phyloP scores from a whole-genome alignment of 2,888 invertebrate genomes.

The Pachycephus smyrnensis region DNA sequence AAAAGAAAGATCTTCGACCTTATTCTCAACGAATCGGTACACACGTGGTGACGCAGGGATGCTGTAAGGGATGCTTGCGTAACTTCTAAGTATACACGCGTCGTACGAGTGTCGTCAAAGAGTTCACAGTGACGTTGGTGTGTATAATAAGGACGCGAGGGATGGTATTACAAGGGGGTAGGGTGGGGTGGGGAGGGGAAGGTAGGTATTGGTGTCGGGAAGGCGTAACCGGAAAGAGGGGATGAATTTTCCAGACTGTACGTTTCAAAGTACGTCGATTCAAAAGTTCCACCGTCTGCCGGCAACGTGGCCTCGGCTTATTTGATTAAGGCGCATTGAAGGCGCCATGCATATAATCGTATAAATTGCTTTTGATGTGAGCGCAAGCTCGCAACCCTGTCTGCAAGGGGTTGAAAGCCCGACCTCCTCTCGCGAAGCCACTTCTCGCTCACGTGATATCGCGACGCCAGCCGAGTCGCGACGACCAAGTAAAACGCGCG shows the following conservation, averaged over 20 bases:
- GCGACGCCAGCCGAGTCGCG: background rate
- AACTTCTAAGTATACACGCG: too few species aligned
- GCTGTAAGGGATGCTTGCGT: background rate
- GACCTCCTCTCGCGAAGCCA: slow-evolving; percentile 29
- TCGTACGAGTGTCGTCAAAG: background rate
- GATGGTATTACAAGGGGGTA: background rate
- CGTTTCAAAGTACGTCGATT: slow-evolving; percentile 36
- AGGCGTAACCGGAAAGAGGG: slow-evolving; percentile 21
- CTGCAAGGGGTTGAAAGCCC: slow-evolving; percentile 43
- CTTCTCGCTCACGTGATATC: slow-evolving; percentile 28
- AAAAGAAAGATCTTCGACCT: background rate
- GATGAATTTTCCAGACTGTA: slow-evolving; percentile 38
- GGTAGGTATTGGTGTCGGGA: slow-evolving; percentile 6
- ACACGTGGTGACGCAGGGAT: background rate
- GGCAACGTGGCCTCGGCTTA: slow-evolving; percentile 38
- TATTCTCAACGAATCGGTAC: background rate
- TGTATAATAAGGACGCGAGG: background rate
- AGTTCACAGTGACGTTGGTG: background rate
- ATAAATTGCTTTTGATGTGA: slow-evolving; percentile 60
- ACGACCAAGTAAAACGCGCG: background rate
- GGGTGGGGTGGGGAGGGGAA: too few species aligned
- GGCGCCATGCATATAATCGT: slow-evolving; percentile 58
- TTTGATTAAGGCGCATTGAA: slow-evolving; percentile 58
- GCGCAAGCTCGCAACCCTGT: slow-evolving; percentile 39
- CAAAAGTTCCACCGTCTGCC: slow-evolving; percentile 14